Conservation (phyloP, 2,113 vertebrate species). For the Microtus ochrogaster region DNA sequence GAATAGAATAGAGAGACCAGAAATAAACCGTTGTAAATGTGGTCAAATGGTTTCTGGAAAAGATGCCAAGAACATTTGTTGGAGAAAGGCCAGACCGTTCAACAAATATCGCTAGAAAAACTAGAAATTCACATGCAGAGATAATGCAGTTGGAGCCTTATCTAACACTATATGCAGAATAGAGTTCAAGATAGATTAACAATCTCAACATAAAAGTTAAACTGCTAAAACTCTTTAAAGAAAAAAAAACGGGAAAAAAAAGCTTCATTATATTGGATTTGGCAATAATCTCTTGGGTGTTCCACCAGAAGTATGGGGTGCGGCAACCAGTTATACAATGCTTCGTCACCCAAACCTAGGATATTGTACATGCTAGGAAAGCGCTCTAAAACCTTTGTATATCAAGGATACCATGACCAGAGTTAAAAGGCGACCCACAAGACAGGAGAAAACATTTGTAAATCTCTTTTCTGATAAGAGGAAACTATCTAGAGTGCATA, state of each 20-base stretch:
- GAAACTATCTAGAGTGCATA: background rate
- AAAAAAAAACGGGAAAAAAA: background rate
- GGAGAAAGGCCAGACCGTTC: background rate
- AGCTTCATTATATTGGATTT: background rate
- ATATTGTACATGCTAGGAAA: background rate
- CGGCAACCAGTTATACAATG: background rate
- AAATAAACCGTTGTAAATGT: background rate
- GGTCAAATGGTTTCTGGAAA: background rate
- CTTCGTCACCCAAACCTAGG: background rate
- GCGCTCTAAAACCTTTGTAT: background rate
- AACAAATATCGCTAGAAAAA: slow-evolving; percentile 45
- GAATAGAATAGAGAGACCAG: background rate
- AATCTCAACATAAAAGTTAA: slow-evolving; percentile 1
- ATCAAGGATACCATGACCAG: too few relatives aligned
- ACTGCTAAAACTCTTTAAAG: background rate
- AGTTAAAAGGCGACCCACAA: too few relatives aligned
- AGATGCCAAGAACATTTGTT: background rate
- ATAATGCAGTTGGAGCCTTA: background rate
- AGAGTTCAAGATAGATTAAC: background rate
- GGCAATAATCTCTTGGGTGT: background rate
- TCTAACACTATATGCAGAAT: background rate
- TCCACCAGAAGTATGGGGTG: background rate
- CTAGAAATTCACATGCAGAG: background rate
- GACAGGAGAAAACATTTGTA: slow-evolving; percentile 18
- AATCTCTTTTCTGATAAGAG: background rate